phyloP scores from a whole-genome alignment of 1,140 invertebrate species.

The Leptinotarsa defecta region DNA sequence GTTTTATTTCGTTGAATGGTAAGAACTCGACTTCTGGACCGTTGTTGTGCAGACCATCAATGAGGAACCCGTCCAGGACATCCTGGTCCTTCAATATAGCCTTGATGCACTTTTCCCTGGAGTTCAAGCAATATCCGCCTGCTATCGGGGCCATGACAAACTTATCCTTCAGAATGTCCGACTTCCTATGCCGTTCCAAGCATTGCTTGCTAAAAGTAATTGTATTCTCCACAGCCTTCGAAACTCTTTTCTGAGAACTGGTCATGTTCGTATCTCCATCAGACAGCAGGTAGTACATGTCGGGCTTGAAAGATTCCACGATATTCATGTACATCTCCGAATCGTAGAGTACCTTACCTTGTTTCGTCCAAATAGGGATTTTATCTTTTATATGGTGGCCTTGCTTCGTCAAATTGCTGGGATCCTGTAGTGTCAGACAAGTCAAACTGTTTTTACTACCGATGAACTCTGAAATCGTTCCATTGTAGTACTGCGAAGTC shows the following conservation, averaged over 20 bases:
- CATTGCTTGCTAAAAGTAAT: slow-evolving; percentile 65
- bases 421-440: slow-evolving; percentile 70
- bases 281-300: slow-evolving; percentile 77
- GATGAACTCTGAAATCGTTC: slow-evolving; percentile 63
- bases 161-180: slow-evolving; percentile 57
- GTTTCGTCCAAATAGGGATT: slow-evolving; percentile 73
- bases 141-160: slow-evolving; percentile 73
- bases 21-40: slow-evolving; percentile 65
- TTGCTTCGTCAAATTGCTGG: slow-evolving; percentile 61
- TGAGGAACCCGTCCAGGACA: slow-evolving; percentile 68
- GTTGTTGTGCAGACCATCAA: slow-evolving; percentile 81
- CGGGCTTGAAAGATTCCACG: slow-evolving; percentile 75
- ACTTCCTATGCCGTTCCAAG: slow-evolving; percentile 62
- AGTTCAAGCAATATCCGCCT: slow-evolving; percentile 70
- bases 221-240: slow-evolving; percentile 69
- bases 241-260: slow-evolving; percentile 69
- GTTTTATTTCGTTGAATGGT: slow-evolving; percentile 61
- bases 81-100: slow-evolving; percentile 65
- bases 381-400: slow-evolving; percentile 71
- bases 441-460: slow-evolving; percentile 63
- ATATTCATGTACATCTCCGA: slow-evolving; percentile 73
- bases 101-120: slow-evolving; percentile 64
- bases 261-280: slow-evolving; percentile 77
- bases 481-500: slow-evolving; percentile 58
- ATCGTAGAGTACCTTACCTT: slow-evolving; percentile 70